Evolutionary conservation across 2,888 invertebrate species (phyloP).

Genomic region (Limnephilus lunatus): DNA sequence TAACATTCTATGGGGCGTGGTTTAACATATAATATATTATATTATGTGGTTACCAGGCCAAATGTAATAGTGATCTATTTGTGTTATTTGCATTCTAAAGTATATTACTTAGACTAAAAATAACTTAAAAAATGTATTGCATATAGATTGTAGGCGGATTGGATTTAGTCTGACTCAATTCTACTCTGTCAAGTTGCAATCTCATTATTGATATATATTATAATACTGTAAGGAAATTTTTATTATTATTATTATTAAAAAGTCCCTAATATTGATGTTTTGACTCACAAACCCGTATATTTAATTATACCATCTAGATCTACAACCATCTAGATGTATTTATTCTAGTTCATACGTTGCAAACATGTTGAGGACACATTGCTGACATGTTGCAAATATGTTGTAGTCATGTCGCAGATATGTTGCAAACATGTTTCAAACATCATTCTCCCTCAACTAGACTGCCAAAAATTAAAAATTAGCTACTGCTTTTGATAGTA

Average conservation of each 20-base stretch:
- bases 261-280: constrained; percentile 34
- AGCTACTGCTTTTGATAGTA: too few relatives aligned
- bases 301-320: neutral
- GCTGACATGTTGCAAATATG: too few relatives aligned
- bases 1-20: neutral
- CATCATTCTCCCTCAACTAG: too few relatives aligned
- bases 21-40: constrained; percentile 30
- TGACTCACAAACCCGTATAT: constrained; percentile 25
- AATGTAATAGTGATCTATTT: constrained; percentile 56
- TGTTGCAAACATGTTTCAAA: too few relatives aligned
- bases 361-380: neutral
- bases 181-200: constrained; percentile 24
- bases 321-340: neutral
- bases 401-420: neutral
- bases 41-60: constrained; percentile 47
- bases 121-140: constrained; percentile 13
- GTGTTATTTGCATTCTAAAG: constrained; percentile 54
- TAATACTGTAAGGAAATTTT: constrained; percentile 39
- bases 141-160: constrained; percentile 26
- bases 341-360: neutral
- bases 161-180: constrained; percentile 21
- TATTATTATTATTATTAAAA: constrained; percentile 31
- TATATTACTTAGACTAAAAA: constrained; percentile 50
- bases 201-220: constrained; percentile 22
- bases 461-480: too few relatives aligned